Conservation (phyloP, 2,797 vertebrate genomes). For the Myotis planiceps region DNA sequence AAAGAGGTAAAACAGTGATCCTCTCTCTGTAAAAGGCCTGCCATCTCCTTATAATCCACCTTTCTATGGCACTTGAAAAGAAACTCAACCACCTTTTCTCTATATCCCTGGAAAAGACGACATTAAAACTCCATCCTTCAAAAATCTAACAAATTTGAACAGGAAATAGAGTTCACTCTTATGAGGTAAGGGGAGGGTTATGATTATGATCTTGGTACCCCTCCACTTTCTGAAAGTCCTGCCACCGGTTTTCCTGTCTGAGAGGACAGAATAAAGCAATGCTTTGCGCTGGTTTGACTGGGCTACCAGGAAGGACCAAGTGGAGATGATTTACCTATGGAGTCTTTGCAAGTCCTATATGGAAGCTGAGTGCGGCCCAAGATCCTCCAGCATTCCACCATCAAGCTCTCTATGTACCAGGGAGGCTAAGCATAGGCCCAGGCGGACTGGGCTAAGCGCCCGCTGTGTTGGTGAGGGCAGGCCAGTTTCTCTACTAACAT, state of each 20-base stretch:
- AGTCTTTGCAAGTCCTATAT: neutral
- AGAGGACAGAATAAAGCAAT: neutral
- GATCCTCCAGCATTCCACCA: neutral
- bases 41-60: neutral
- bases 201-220: rapidly evolving
- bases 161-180: neutral
- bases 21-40: neutral
- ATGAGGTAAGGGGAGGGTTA: neutral
- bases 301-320: neutral
- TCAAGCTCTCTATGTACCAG: neutral
- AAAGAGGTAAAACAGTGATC: neutral
- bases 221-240: neutral
- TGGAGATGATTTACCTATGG: neutral
- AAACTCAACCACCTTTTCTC: neutral
- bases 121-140: neutral
- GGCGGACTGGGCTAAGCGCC: neutral
- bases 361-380: neutral
- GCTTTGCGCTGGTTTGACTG: neutral
- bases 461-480: neutral
- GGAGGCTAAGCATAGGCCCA: neutral
- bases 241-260: neutral
- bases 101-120: neutral
- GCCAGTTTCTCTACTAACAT: neutral
- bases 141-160: neutral
- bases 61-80: neutral